A percentile compares a stretch with the other conserved stretches of the same genome.
Evolutionary conservation across 2,113 vertebrate genomes (phyloP).

Genomic region (Apaloderma vittatum): DNA sequence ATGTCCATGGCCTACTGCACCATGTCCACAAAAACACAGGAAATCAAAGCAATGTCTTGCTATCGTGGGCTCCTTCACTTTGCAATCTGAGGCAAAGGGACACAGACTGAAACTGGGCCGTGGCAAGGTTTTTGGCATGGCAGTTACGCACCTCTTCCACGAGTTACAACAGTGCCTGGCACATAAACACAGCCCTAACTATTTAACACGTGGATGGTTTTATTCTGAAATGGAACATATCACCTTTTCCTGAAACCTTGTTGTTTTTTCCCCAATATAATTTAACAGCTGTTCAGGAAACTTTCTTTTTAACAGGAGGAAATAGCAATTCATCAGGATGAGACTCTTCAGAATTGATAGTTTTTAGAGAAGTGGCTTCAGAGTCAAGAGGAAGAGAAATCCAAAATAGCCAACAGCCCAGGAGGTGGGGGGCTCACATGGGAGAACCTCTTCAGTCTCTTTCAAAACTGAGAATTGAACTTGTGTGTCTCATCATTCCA

Average conservation of each 20-base stretch:
- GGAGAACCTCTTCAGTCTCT: neutral
- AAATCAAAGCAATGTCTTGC: neutral
- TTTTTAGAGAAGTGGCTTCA: neutral
- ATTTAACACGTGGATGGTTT: neutral
- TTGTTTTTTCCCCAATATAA: neutral
- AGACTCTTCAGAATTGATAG: neutral
- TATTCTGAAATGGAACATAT: neutral
- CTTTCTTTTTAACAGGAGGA: neutral
- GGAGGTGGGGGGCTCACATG: accelerated
- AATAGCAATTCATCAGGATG: neutral
- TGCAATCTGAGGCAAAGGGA: neutral
- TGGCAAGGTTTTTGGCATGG: accelerated
- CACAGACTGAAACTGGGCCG: neutral
- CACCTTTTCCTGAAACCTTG: neutral
- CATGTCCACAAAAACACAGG: accelerated
- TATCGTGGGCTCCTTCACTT: neutral
- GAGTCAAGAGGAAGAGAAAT: neutral
- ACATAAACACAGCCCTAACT: neutral
- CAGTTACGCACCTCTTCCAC: neutral
- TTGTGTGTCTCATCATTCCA: neutral
- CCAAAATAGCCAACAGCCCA: neutral
- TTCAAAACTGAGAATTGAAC: neutral
- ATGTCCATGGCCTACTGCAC: accelerated
- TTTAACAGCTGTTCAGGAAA: neutral
- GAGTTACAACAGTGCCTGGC: neutral